Evolutionary conservation across 1,140 invertebrate species (phyloP).

Genomic region (Diachasmimorpha longicaudata): DNA sequence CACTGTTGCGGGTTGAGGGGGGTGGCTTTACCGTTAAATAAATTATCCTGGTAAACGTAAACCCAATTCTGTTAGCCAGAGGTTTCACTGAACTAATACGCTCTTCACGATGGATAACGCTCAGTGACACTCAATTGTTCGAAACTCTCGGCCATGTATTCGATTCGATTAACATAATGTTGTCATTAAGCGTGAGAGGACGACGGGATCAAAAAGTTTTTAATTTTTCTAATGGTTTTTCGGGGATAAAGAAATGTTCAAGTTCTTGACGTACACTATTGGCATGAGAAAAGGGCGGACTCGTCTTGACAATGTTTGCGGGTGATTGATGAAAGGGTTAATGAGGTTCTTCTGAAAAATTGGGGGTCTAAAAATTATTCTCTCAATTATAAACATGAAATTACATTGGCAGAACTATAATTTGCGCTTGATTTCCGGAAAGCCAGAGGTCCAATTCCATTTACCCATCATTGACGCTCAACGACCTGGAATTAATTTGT

Average conservation of each 20-base stretch:
- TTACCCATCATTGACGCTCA: neutral
- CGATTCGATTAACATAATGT: neutral
- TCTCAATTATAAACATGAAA: neutral
- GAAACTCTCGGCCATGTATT: neutral
- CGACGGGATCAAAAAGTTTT: neutral
- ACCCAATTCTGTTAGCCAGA: slow-evolving; percentile 4
- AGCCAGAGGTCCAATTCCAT: neutral
- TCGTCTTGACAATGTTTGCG: neutral
- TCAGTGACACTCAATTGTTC: neutral
- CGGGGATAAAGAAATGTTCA: neutral
- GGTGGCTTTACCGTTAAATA: slow-evolving; percentile 37
- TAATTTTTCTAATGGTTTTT: neutral
- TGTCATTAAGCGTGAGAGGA: neutral
- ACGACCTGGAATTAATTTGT: slow-evolving; percentile 18
- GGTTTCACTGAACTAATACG: neutral
- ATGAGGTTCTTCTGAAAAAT: neutral
- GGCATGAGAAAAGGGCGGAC: neutral
- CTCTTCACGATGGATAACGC: neutral
- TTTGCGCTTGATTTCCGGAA: slow-evolving; percentile 1
- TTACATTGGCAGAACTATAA: neutral
- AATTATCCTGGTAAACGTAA: slow-evolving; percentile 43
- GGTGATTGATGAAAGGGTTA: neutral
- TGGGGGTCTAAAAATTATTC: neutral
- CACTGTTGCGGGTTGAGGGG: neutral
- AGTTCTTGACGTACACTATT: neutral